Conservation (phyloP, 2,797 vertebrate genomes). For the Ciconia nigra region DNA sequence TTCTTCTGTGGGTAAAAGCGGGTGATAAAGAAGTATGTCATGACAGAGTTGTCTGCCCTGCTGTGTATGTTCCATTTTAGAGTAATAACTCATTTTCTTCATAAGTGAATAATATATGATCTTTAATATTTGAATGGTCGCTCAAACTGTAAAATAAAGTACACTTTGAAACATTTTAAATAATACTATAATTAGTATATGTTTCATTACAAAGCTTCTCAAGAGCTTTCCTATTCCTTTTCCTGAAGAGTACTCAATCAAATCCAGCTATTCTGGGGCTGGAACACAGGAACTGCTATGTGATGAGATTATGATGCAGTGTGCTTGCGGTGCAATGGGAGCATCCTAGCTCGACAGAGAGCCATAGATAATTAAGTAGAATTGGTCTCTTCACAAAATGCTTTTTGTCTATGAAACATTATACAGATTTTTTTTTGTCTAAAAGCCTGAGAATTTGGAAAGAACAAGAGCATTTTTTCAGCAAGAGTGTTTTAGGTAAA, state of each 20-base stretch:
- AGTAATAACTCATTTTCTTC: background rate
- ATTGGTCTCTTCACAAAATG: background rate
- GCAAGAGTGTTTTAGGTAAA: background rate
- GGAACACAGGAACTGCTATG: background rate
- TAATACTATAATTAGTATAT: background rate
- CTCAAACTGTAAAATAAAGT: background rate
- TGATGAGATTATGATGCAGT: background rate
- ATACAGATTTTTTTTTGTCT: background rate
- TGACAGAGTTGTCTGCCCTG: background rate
- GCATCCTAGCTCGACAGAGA: background rate
- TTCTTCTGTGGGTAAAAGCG: background rate
- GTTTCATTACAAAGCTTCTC: background rate
- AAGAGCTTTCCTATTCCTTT: background rate
- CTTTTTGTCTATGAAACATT: background rate
- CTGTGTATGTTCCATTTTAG: background rate
- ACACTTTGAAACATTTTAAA: background rate
- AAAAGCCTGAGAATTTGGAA: background rate
- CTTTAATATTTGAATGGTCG: background rate
- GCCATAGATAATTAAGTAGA: background rate
- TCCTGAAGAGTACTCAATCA: background rate
- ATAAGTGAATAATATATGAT: background rate
- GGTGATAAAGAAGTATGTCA: background rate
- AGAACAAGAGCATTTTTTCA: background rate
- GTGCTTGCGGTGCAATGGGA: background rate
- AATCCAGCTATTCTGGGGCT: background rate